Base-by-base conservation (phyloP, 1,140 invertebrate species). In the Drosophila ambigua region DNA sequence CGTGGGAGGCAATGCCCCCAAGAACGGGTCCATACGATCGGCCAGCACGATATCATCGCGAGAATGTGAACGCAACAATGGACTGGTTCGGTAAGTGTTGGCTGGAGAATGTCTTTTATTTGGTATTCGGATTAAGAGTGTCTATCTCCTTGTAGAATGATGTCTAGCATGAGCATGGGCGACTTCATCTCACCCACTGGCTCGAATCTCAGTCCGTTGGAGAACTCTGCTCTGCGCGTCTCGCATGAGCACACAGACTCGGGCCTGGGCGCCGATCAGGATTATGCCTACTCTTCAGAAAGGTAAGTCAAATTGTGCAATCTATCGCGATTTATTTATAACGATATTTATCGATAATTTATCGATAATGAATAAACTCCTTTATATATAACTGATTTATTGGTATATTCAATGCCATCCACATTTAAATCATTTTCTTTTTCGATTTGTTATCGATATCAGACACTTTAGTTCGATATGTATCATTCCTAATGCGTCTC, bases 231-330 rank as follows among this genome's bases (percentile, higher is more conserved):
- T 50, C 85, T 93, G 24, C 91, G 94, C 44, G 93, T 94, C 13
- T 94, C 94, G 8, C 94, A 95, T 69, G 95, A 95, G 79, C 94
- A 95, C 78, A 95, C 94, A 0, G 95, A 95, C 85, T 95, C 95
- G 0, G 95, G 94, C 2, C 88, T 95, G 1, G 94, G 94, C 26
- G 94, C 93, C n/a, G 95, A 95, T 91, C 94, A 95, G 87, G 94
- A 95, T 67, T 95, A 94, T 83, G 94, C 93, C 5, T 94, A 94
- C 88, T 94, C 93, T 49, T 94, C 93, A 16, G 94, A 94, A 85
- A 93, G 94, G 94, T 94, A 72, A 64, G 44, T 48, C 8, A 5
- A 50, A 46, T 5, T 31, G 0, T n/a, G 0, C 9, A 0, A n/a
- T n/a, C 16, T 24, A 6, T 44, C 0, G 23, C 2, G 23, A 24